Conservation (phyloP, 2,797 vertebrate genomes). For the Bradypodion pumilum region DNA sequence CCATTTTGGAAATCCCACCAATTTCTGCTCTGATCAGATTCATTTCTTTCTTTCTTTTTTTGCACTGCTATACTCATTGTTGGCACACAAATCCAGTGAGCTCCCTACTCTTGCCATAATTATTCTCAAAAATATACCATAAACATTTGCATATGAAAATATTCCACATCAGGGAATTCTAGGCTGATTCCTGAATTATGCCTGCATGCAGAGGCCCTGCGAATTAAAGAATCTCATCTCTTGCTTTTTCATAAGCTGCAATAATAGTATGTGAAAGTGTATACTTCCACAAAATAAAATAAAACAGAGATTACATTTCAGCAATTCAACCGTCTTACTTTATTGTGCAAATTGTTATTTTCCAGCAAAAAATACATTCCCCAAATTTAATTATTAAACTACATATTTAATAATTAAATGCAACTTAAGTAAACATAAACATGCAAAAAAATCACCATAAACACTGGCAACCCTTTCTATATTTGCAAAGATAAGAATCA, state of each 20-base stretch:
- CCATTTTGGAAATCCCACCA: neutral
- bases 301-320: neutral
- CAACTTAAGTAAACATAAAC: neutral
- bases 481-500: no score
- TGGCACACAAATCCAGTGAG: neutral
- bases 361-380: neutral
- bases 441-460: neutral
- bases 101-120: neutral
- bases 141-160: neutral
- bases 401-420: neutral
- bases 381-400: constrained; percentile 5
- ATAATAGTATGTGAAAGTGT: neutral
- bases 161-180: neutral
- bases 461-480: neutral
- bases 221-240: neutral
- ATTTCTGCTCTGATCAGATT: neutral
- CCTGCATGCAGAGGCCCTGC: neutral
- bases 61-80: neutral
- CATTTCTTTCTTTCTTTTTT: no score
- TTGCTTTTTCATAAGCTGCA: constrained; percentile 17
- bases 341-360: neutral
- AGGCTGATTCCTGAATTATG: neutral
- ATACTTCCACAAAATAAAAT: constrained; percentile 28
- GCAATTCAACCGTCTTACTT: constrained; percentile 1
- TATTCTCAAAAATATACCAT: neutral